phyloP scores from a whole-genome alignment of 2,113 vertebrate genomes.

The Gulo gulo region DNA sequence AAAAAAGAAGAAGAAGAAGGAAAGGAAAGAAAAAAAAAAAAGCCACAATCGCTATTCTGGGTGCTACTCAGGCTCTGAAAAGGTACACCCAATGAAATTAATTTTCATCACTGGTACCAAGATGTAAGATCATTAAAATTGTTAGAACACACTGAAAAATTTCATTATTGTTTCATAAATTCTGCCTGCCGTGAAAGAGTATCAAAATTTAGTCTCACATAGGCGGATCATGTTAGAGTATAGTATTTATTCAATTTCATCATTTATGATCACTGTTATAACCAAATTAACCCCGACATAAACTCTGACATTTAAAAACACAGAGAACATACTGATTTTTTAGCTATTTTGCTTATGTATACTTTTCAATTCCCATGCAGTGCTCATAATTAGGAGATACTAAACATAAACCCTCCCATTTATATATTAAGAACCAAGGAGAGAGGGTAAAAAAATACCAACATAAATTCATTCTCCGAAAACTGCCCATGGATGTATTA shows the following conservation, averaged over 20 bases:
- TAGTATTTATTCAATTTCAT: conserved; percentile 82
- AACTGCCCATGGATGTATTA: conserved; percentile 68
- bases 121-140: conserved; percentile 19
- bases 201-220: conserved; percentile 67
- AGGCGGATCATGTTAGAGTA: conserved; percentile 59
- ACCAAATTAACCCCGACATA: conserved; percentile 77
- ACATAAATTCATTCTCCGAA: conserved; percentile 59
- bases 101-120: background rate
- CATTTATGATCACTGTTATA: conserved; percentile 77
- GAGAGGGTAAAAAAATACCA: conserved; percentile 43
- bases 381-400: conserved; percentile 66
- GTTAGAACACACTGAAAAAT: background rate
- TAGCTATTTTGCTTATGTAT: conserved; percentile 65
- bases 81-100: background rate
- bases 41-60: background rate
- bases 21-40: background rate
- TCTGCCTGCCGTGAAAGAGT: background rate
- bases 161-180: background rate
- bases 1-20: too few species aligned
- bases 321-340: conserved; percentile 70
- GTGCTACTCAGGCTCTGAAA: background rate
- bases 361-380: conserved; percentile 81
- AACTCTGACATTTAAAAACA: conserved; percentile 77
- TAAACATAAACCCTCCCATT: conserved; percentile 69
- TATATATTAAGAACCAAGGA: conserved; percentile 55